Percentiles rank a stretch among this genome's conserved stretches.
These are phyloP conservation scores for Plectropomus leopardus DNA, from an alignment of 2,113 vertebrate species.

Conservation along the genomic window DNA sequence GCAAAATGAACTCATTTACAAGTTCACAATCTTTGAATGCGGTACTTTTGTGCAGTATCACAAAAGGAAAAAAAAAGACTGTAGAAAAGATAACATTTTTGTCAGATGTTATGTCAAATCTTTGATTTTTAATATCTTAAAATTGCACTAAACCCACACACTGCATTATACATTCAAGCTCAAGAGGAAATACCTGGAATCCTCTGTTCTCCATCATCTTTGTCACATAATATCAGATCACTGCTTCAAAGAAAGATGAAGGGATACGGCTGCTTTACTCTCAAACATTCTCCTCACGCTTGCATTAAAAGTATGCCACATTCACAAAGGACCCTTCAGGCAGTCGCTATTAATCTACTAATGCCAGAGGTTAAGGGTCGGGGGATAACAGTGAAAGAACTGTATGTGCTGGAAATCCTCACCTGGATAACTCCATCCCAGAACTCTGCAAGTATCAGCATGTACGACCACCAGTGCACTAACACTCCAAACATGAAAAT, in stretches of 20 bases:
- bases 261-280: not conserved
- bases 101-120: conserved; percentile 6
- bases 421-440: not conserved
- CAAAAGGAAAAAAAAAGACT: not conserved
- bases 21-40: not conserved
- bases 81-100: not conserved
- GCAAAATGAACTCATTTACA: not conserved
- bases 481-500: too few relatives aligned
- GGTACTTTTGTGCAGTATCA: not conserved
- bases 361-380: conserved; percentile 1
- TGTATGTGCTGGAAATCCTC: conserved; percentile 1
- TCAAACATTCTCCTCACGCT: not conserved
- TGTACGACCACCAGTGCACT: too few relatives aligned
- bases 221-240: conserved; percentile 4
- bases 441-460: too few relatives aligned
- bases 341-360: conserved; percentile 5
- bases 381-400: not conserved
- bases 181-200: conserved; percentile 2
- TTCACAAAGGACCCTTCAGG: not conserved
- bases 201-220: conserved; percentile 26
- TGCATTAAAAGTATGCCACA: not conserved
- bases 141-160: not conserved
- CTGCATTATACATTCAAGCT: not conserved
- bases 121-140: not conserved
- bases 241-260: conserved; percentile 6